A percentile compares a stretch with the other conserved stretches of the same genome.
phyloP scores from a whole-genome alignment of 2,888 invertebrate genomes.

The Athetis lepigone region DNA sequence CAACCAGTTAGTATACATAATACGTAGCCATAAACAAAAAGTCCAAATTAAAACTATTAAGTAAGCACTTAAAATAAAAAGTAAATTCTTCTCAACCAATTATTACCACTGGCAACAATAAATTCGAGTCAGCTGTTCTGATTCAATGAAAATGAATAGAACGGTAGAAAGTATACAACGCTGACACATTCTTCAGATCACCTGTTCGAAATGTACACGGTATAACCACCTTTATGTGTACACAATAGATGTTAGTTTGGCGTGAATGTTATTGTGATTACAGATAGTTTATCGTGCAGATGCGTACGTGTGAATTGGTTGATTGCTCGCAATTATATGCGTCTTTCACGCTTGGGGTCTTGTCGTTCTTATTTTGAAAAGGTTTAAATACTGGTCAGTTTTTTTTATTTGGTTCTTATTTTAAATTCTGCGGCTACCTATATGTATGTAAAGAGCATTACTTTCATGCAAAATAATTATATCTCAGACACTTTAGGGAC shows the following conservation, averaged over 20 bases:
- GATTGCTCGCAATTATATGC: constrained; percentile 62
- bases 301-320: constrained; percentile 64
- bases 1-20: too few species aligned
- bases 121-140: constrained; percentile 64
- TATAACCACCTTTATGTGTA: constrained; percentile 15
- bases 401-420: neutral
- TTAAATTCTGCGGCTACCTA: neutral
- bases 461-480: too few species aligned
- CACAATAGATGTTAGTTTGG: neutral
- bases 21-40: too few species aligned
- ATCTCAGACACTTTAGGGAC: too few species aligned
- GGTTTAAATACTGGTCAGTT: neutral
- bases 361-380: constrained; percentile 16
- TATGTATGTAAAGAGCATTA: too few species aligned
- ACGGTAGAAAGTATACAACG: constrained; percentile 67
- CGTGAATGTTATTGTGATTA: constrained; percentile 7
- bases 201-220: constrained; percentile 18
- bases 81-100: constrained; percentile 23
- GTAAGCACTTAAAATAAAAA: neutral
- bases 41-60: neutral
- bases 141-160: constrained; percentile 67
- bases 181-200: constrained; percentile 53
- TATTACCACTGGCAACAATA: constrained; percentile 44
- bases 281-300: constrained; percentile 49
- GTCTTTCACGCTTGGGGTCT: constrained; percentile 50